Base-by-base conservation (phyloP, 2,113 vertebrate species). In the Solea senegalensis region DNA sequence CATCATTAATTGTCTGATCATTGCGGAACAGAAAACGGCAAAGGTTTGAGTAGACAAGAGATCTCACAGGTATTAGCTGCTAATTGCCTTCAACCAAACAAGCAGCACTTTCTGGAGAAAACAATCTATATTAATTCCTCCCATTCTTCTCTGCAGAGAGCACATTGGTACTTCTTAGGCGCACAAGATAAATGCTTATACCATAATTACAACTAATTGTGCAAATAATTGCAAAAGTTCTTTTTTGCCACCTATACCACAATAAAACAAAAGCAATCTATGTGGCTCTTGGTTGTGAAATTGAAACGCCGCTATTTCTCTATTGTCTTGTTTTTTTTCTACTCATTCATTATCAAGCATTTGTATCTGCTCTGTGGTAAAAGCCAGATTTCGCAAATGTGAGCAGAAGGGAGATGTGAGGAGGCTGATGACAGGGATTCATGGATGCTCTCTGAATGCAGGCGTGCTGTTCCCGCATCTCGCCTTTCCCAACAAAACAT, bases 131-230 rank as follows among this genome's bases (percentile, higher is more conserved):
- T 83, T 91, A 60, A 80, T 90, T 90, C 86, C 61, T 88, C 40
- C 66, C 72, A 52, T 82, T 87, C 72, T 79, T 39, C 62, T 40
- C 69, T 65, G 72, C 72, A 84, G 75, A 86, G 86, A 55, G 71
- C 79, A 72, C 56, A 52, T 9, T 65, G 67, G 62, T 88, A 88
- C 73, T 82, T 90, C 82, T 81, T 69, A 68, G 73, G 69, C 65
- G 49, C 68, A 49, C 86, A 78, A 90, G 89, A 92, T 87, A 88
- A 90, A 92, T 89, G 83, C 81, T 74, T 78, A 72, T 82, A 81
- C 83, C 79, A 82, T 91, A 91, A 91, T 92, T 90, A 90, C 91
- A 75, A 84, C 89, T 89, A 92, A 92, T 90, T 91, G 86, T 73
- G 82, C 88, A 87, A 90, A 90, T 92, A 92, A 92, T 88, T 90